These are phyloP conservation scores for Hylaeus anthracinus DNA, from an alignment of 1,140 invertebrate species.

Conservation along the genomic window DNA sequence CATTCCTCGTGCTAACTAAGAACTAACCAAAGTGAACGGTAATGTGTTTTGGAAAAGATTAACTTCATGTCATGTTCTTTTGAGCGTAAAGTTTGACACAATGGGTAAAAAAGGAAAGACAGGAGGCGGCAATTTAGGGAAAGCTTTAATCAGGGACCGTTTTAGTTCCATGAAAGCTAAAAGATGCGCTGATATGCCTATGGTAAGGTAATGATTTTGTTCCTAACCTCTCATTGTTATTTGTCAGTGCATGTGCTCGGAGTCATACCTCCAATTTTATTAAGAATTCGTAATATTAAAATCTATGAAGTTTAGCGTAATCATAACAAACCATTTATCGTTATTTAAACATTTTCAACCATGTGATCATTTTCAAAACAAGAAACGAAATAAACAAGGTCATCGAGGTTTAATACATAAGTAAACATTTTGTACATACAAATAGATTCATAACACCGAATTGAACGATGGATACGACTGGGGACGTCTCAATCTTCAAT, in stretches of 20 bases:
- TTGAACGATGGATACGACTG: constrained; percentile 95
- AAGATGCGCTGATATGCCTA: constrained; percentile 83
- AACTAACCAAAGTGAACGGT: no score
- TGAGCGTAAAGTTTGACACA: not conserved
- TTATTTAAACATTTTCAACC: no score
- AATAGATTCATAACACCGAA: constrained; percentile 92
- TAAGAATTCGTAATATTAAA: no score
- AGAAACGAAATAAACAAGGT: no score
- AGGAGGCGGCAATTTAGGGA: constrained; percentile 83
- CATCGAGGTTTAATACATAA: no score
- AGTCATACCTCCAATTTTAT: not conserved
- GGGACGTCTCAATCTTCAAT: constrained; percentile 93
- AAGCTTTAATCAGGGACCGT: constrained; percentile 88
- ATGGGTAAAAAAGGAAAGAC: constrained; percentile 78
- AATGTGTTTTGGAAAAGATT: not conserved
- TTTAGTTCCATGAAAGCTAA: constrained; percentile 83
- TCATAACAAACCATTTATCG: no score
- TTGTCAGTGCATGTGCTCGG: not conserved
- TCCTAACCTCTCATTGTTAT: constrained; percentile 17
- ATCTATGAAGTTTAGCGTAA: no score
- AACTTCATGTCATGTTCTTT: constrained; percentile 11
- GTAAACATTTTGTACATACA: constrained; percentile 29
- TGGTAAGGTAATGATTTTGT: constrained; percentile 63
- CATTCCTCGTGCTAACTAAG: no score
- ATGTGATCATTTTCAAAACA: no score